Evolutionary conservation across 2,113 vertebrate species (phyloP).

Genomic region (Brachypteracias leptosomus): DNA sequence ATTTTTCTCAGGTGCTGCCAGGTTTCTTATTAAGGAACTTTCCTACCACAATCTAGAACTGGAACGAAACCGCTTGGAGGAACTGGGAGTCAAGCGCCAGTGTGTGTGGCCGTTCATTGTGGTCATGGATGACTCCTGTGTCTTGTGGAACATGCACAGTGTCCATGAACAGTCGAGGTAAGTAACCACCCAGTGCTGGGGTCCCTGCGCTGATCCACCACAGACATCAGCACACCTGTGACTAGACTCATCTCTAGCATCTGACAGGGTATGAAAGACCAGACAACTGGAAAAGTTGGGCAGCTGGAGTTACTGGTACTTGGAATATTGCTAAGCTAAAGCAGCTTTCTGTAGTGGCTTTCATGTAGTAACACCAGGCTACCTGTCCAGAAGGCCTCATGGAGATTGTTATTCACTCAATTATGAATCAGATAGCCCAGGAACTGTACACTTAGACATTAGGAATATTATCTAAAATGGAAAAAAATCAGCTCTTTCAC

Average conservation of each 20-base stretch:
- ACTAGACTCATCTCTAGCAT: background rate
- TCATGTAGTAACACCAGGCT: background rate
- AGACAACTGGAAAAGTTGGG: background rate
- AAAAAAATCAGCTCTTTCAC: background rate
- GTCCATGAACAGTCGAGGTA: constrained; percentile 79
- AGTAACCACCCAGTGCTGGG: background rate
- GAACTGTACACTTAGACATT: background rate
- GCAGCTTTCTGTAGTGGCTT: background rate
- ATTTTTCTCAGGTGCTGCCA: constrained; percentile 85
- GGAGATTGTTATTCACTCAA: background rate
- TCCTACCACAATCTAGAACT: constrained; percentile 97
- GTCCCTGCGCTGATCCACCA: background rate
- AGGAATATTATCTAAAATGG: background rate
- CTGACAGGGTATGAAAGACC: background rate
- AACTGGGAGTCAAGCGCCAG: constrained; percentile 89
- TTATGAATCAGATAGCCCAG: background rate
- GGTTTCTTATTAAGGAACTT: constrained; percentile 97
- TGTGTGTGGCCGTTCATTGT: constrained; percentile 96
- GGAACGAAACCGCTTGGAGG: constrained; percentile 92
- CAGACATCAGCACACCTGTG: background rate
- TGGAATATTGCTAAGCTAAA: background rate
- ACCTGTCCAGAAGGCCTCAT: background rate
- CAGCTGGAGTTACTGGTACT: background rate
- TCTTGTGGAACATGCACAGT: constrained; percentile 89
- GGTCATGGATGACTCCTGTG: constrained; percentile 96